Conservation (phyloP, 2,888 invertebrate genomes). For the Epistrophella euchroma region DNA sequence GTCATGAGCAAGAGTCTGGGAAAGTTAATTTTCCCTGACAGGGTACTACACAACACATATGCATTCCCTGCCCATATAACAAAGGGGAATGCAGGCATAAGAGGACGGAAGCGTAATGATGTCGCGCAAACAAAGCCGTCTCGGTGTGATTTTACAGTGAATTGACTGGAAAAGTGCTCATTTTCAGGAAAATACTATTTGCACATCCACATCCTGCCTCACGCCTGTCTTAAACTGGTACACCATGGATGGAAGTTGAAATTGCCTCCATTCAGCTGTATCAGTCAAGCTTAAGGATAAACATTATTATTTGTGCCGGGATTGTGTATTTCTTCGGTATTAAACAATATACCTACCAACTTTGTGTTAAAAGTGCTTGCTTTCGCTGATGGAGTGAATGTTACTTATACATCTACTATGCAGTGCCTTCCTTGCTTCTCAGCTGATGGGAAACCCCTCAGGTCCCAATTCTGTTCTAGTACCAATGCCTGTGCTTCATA, state of each 20-base stretch:
- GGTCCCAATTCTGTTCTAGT: background rate
- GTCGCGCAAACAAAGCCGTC: constrained; percentile 42
- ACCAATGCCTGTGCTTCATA: constrained; percentile 39
- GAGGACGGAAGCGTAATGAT: constrained; percentile 24
- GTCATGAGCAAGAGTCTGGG: too few species aligned
- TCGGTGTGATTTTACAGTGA: constrained; percentile 68
- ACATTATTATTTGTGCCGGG: constrained; percentile 66
- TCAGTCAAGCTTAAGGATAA: constrained; percentile 62
- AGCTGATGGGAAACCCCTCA: background rate
- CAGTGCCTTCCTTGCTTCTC: constrained; percentile 22
- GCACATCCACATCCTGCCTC: constrained; percentile 44
- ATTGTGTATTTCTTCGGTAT: constrained; percentile 38
- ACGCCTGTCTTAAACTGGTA: background rate
- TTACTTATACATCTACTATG: background rate
- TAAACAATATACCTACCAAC: background rate
- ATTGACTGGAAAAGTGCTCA: constrained; percentile 76
- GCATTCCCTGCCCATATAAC: background rate
- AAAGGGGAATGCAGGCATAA: background rate
- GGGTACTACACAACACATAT: background rate
- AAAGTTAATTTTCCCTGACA: constrained; percentile 13
- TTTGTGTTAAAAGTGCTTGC: constrained; percentile 24
- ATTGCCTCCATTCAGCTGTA: background rate
- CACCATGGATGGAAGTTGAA: background rate
- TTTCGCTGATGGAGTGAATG: constrained; percentile 48
- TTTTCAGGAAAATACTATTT: constrained; percentile 69